Evolutionary conservation across 1,140 invertebrate genomes (phyloP).

Genomic region (Aleiodes sp.): DNA sequence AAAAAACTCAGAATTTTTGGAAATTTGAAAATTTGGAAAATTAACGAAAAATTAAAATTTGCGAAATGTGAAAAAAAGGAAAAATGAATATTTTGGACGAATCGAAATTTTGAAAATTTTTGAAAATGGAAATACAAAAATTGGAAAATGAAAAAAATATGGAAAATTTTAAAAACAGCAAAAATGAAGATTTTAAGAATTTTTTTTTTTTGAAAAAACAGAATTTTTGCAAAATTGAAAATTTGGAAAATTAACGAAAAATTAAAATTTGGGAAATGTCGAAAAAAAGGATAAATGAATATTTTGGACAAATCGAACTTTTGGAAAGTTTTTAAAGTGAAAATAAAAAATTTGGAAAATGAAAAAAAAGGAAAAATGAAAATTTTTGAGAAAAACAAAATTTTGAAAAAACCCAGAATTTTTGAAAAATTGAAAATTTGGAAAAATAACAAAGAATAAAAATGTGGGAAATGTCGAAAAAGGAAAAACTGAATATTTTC

Average conservation of each 20-base stretch:
- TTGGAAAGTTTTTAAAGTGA: too few species aligned
- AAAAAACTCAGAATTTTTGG: not conserved
- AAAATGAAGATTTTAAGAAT: too few species aligned
- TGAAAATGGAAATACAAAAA: too few species aligned
- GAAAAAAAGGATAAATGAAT: too few species aligned
- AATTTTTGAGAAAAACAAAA: not conserved
- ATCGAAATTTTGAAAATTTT: not conserved
- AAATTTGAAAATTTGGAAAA: not conserved
- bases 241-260: not conserved
- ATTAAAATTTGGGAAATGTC: too few species aligned
- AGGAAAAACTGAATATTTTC: too few species aligned
- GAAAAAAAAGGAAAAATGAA: not conserved
- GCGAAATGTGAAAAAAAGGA: conserved; percentile 32
- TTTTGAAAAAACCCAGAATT: not conserved
- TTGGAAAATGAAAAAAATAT: too few species aligned
- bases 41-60: not conserved
- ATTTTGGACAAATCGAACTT: too few species aligned
- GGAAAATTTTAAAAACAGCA: not conserved
- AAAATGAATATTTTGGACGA: not conserved
- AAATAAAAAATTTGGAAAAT: too few species aligned
- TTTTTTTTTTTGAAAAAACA: not conserved
- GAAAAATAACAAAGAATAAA: not conserved
- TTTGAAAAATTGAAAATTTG: not conserved
- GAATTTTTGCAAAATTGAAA: not conserved
- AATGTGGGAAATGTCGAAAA: not conserved